Evolutionary conservation across 2,113 vertebrate species (phyloP), one percentile per base, ranked within the genome.

Genomic region (Chitala chitala): DNA sequence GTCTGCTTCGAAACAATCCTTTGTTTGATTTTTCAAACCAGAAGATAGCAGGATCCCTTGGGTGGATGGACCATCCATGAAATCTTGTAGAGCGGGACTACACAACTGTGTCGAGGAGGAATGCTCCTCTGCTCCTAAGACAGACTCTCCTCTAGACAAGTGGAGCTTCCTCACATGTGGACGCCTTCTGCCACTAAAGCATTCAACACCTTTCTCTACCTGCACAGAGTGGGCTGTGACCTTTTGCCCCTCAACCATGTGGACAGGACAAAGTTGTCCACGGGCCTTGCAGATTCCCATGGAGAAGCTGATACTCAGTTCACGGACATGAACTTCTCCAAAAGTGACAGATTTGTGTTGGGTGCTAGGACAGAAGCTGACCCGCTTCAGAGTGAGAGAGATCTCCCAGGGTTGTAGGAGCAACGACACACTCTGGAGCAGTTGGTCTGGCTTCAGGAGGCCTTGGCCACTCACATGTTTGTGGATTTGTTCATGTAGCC

Each of bases 361-460:
- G 22, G 87, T 86, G 73, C 86, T 88, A 0, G 89, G 90, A 72
- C 87, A 86, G 71, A 91, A 92, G 68, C 75, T 81, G 1, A 91
- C 90, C 72, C 86, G 88, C 74, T 87, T 91, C 4, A 92, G 69
- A 13, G 84, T 81, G 56, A 93, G 73, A 2, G 86, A 83, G 24
- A 92, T 82, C 66, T 89, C 85, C 81, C 84, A 88, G 5, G 87
- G 81, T 51, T 89, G 87, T 15, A 91, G 76, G 33, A 92, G 84
- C 29, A 89, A 84, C 1, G 82, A 44, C 1, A 87, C 78, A n/a
- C 82, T 84, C 63, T 83, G 85, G 9, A 85, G 71, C 50, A 91
- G 73, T 6, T 77, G 64, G 56, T 75, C 81, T 26, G 77, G 79
- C 58, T 81, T 81, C 29, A 72, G 56, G 3, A 71, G 75, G 40